Evolutionary conservation across 2,888 invertebrate genomes (phyloP).

Genomic region (Nomada ferruginata): DNA sequence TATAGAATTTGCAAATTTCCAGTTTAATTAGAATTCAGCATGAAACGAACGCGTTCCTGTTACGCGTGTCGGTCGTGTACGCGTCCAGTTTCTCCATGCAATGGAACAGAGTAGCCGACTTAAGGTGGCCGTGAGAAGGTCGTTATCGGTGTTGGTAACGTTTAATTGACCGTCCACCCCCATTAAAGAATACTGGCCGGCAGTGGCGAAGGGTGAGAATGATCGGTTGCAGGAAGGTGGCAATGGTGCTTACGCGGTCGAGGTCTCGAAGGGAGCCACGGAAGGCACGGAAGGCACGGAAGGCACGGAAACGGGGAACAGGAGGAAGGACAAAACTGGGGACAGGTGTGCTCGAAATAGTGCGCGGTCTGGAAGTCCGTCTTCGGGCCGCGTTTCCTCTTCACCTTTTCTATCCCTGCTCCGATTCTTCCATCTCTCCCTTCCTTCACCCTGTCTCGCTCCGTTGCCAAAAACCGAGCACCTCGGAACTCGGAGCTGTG

Average conservation of each 20-base stretch:
- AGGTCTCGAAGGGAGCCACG: neutral
- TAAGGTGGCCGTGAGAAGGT: neutral
- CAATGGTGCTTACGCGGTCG: neutral
- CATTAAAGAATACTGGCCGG: neutral
- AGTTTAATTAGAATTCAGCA: slow-evolving; percentile 64
- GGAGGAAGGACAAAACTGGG: slow-evolving; percentile 55
- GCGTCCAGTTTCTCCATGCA: neutral
- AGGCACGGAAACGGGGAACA: slow-evolving; percentile 66
- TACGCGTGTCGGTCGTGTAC: slow-evolving; percentile 1
- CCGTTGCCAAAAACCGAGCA: slow-evolving; percentile 72
- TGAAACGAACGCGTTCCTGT: slow-evolving; percentile 31
- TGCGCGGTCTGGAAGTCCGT: slow-evolving; percentile 67
- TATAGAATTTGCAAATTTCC: slow-evolving; percentile 67
- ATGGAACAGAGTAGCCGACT: neutral
- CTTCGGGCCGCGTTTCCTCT: slow-evolving; percentile 71
- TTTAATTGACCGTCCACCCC: slow-evolving; percentile 2
- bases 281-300: slow-evolving; percentile 61
- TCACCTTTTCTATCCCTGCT: slow-evolving; percentile 30
- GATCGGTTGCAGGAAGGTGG: slow-evolving; percentile 13
- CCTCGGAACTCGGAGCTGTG: slow-evolving; percentile 57
- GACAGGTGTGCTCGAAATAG: slow-evolving; percentile 81
- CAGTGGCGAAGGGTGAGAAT: slow-evolving; percentile 4
- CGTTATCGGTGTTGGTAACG: neutral
- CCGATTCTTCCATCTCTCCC: slow-evolving; percentile 32
- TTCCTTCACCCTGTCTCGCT: slow-evolving; percentile 50